Conservation (phyloP, 2,888 invertebrate genomes). For the Hermodice carunculata region DNA sequence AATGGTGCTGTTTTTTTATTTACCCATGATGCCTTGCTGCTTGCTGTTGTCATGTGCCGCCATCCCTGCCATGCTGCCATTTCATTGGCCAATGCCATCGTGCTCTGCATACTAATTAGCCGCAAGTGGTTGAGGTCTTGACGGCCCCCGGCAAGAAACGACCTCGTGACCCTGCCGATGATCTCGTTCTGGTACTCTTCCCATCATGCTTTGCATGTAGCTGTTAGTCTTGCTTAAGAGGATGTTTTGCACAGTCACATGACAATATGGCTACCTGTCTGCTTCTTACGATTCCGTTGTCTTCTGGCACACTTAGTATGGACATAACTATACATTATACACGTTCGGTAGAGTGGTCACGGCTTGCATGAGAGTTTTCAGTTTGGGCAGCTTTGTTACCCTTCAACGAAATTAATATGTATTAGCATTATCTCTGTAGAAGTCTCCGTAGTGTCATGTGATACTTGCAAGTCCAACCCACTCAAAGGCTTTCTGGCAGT, state of each 20-base stretch:
- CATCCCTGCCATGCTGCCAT: slow-evolving; percentile 53
- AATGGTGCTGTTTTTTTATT: slow-evolving; percentile 68
- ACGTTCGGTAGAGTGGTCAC: too few species aligned
- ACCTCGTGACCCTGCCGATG: slow-evolving; percentile 87
- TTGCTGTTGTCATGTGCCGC: slow-evolving; percentile 71
- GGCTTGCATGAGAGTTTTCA: too few species aligned
- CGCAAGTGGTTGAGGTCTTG: slow-evolving; percentile 69
- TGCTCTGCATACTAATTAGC: slow-evolving; percentile 68
- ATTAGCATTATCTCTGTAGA: too few species aligned
- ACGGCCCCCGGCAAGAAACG: slow-evolving; percentile 87
- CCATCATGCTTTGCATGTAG: slow-evolving; percentile 69
- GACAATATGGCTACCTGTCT: slow-evolving; percentile 54
- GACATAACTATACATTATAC: too few species aligned
- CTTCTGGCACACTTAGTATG: too few species aligned
- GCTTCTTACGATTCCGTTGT: slow-evolving; percentile 46
- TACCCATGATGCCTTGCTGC: slow-evolving; percentile 70
- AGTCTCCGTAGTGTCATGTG: too few species aligned
- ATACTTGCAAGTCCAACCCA: too few species aligned
- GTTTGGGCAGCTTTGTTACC: too few species aligned
- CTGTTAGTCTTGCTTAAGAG: slow-evolving; percentile 59
- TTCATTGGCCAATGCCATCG: slow-evolving; percentile 67
- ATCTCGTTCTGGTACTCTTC: slow-evolving; percentile 92
- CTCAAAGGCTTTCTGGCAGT: too few species aligned
- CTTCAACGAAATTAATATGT: too few species aligned
- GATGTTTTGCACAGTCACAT: slow-evolving; percentile 68